phyloP scores from a whole-genome alignment of 2,888 invertebrate genomes.

The Scaptomyza parva region DNA sequence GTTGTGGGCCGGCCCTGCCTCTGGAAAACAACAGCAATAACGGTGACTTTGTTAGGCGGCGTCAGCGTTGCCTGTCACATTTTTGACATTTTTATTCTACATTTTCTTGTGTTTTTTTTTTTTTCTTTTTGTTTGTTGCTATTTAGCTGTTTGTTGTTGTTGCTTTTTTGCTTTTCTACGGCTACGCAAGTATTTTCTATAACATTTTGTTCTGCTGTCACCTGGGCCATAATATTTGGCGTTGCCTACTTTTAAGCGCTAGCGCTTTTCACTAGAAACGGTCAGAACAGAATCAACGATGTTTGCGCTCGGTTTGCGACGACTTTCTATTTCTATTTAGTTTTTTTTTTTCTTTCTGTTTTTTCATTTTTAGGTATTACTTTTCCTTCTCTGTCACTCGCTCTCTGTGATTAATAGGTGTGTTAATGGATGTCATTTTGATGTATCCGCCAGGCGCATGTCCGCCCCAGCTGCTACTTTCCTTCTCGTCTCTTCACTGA shows the following conservation, averaged over 20 bases:
- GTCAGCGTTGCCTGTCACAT: conserved; percentile 69
- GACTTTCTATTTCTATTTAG: conserved; percentile 36
- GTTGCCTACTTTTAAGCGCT: conserved; percentile 68
- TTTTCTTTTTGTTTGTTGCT: conserved; percentile 57
- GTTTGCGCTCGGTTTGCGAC: conserved; percentile 44
- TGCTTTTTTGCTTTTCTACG: conserved; percentile 16
- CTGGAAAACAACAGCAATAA: conserved; percentile 44
- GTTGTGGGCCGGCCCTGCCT: conserved; percentile 31
- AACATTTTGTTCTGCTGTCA: conserved; percentile 65
- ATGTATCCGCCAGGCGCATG: conserved; percentile 80
- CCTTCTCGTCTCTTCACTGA: neutral
- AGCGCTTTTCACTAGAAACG: conserved; percentile 20
- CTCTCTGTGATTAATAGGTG: conserved; percentile 82
- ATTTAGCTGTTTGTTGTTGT: conserved; percentile 48
- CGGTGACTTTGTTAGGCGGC: conserved; percentile 43
- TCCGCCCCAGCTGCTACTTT: conserved; percentile 33
- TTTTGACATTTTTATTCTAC: conserved; percentile 80
- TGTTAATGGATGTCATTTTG: conserved; percentile 84
- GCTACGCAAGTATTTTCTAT: conserved; percentile 58
- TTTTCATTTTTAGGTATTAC: conserved; percentile 3
- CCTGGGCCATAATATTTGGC: conserved; percentile 69
- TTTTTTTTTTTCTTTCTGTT: conserved; percentile 15
- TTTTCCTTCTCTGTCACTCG: conserved; percentile 21
- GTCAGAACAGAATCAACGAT: conserved; percentile 29
- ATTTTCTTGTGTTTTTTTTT: conserved; percentile 60